These are phyloP conservation scores for Hoplostethus mediterraneus DNA, from an alignment of 2,797 vertebrate genomes.

Conservation along the genomic window DNA sequence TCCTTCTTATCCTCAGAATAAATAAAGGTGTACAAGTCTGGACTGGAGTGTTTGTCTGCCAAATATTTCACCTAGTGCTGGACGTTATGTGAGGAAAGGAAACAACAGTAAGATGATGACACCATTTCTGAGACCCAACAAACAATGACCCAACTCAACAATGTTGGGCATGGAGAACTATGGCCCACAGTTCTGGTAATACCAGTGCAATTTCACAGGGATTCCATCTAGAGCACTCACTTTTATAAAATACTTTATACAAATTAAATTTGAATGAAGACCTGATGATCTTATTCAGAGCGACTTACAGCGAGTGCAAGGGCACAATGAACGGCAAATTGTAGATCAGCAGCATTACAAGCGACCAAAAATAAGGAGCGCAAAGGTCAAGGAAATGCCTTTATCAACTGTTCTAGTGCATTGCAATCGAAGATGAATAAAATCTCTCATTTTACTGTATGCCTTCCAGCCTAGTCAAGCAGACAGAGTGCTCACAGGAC, in stretches of 20 bases:
- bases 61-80: slow-evolving; percentile 1
- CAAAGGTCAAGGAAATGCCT: slow-evolving; percentile 14
- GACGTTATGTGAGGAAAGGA: slow-evolving; percentile 7
- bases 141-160: not conserved
- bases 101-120: not conserved
- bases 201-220: slow-evolving; percentile 3
- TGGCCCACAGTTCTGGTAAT: not conserved
- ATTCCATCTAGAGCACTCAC: not conserved
- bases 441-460: slow-evolving; percentile 21
- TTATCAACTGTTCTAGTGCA: slow-evolving; percentile 16
- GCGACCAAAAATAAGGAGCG: not conserved
- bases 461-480: slow-evolving; percentile 10
- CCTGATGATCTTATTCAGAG: too few species aligned
- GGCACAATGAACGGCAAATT: too few species aligned
- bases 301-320: too few species aligned
- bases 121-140: not conserved
- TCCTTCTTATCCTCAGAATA: slow-evolving; percentile 21
- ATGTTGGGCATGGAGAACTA: not conserved
- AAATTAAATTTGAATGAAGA: not conserved
- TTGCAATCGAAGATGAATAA: slow-evolving; percentile 29
- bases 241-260: not conserved
- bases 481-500: not conserved
- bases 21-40: slow-evolving; percentile 20
- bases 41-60: slow-evolving; percentile 14
- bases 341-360: too few species aligned